Evolutionary conservation across 92 coral and sea anemone genomes (phyloP).

Genomic region (Siderastrea siderea): DNA sequence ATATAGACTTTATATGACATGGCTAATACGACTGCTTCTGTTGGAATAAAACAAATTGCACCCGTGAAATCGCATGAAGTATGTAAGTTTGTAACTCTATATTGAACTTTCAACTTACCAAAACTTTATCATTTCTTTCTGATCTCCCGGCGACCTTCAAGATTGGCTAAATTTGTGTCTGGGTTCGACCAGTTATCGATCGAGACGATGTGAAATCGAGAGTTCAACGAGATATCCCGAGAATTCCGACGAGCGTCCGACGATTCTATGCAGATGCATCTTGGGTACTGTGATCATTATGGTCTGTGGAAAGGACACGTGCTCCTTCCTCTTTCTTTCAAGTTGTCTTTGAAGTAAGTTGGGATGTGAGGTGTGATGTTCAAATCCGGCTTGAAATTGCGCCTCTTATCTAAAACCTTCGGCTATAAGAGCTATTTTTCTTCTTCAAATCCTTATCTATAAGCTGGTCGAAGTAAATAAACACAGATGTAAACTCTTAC

Average conservation of each 20-base stretch:
- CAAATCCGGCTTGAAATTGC: background rate
- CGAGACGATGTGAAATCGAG: background rate
- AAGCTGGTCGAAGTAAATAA: background rate
- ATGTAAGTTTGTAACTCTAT: too few species aligned
- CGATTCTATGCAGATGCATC: background rate
- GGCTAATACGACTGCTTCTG: too few species aligned
- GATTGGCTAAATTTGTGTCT: too few species aligned
- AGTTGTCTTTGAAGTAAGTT: conserved; percentile 84
- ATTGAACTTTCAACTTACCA: background rate
- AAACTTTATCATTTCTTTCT: background rate
- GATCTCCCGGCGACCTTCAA: background rate
- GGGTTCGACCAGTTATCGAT: background rate
- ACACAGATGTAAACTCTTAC: too few species aligned
- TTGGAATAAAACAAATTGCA: too few species aligned
- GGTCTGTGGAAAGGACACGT: conserved; percentile 82
- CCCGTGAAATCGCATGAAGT: too few species aligned
- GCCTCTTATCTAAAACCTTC: background rate
- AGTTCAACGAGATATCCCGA: background rate
- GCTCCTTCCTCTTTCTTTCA: conserved; percentile 83
- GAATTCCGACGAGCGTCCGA: background rate
- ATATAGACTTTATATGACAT: too few species aligned
- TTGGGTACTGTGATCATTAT: conserved; percentile 77
- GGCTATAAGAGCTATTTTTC: too few species aligned
- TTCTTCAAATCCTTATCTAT: background rate
- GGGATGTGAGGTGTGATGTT: background rate